These are phyloP conservation scores for Apolygus lucorum DNA, from an alignment of 1,140 invertebrate genomes.

Conservation along the genomic window DNA sequence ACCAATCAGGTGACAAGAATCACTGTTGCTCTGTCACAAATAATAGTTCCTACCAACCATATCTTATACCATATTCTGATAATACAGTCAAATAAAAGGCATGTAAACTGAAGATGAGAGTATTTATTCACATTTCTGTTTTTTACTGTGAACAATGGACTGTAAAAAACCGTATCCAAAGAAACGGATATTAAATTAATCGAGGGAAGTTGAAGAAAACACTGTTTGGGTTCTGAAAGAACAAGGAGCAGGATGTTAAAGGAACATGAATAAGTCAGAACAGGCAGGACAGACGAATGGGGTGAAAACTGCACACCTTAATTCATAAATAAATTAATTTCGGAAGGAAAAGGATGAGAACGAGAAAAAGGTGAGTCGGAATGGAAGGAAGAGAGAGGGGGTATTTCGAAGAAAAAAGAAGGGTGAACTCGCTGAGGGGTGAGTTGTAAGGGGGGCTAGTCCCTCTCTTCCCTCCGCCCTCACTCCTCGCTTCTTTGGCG, in stretches of 20 bases:
- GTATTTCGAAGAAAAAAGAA: neutral
- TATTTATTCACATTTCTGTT: too few relatives aligned
- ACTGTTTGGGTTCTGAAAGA: neutral
- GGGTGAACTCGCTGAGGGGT: neutral
- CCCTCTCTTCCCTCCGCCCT: too few relatives aligned
- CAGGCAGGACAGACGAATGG: constrained; percentile 16
- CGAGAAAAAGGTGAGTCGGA: neutral
- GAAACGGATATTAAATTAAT: too few relatives aligned
- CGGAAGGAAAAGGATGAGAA: neutral
- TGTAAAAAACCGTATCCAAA: too few relatives aligned
- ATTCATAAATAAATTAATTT: constrained; percentile 24
- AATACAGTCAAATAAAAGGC: too few relatives aligned
- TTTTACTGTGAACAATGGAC: too few relatives aligned
- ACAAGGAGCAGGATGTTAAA: neutral
- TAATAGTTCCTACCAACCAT: too few relatives aligned
- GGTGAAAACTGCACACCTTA: constrained; percentile 20
- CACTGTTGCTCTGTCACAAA: too few relatives aligned
- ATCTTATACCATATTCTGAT: too few relatives aligned
- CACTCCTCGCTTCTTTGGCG: neutral
- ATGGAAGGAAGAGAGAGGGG: neutral
- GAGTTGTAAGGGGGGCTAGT: neutral
- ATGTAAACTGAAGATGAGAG: too few relatives aligned
- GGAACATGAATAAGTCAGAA: constrained; percentile 14
- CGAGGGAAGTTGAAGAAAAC: too few relatives aligned
- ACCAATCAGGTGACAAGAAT: too few relatives aligned